Percentiles rank a stretch among this genome's conserved stretches.
Conservation (phyloP, 2,113 vertebrate species). For the Odobenus rosmarus region DNA sequence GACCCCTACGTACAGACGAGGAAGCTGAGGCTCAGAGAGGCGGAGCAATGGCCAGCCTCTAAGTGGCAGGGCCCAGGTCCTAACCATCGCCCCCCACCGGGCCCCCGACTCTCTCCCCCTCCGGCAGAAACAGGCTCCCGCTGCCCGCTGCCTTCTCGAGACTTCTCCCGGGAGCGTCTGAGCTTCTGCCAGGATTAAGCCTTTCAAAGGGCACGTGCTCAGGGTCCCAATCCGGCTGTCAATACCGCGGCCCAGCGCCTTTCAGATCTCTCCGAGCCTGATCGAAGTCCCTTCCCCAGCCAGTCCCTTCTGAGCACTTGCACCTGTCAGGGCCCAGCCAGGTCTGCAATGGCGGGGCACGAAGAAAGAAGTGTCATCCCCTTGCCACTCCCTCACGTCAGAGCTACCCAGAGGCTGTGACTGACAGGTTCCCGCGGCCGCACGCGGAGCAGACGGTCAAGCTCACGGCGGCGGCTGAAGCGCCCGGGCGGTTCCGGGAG, state of each 20-base stretch:
- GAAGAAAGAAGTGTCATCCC: not conserved
- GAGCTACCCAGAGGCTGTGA: not conserved
- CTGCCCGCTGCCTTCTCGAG: not conserved
- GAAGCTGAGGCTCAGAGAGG: not conserved
- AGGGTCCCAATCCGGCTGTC: constrained; percentile 44
- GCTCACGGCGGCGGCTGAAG: not conserved
- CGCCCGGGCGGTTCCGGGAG: not conserved
- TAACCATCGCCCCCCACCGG: fast-evolving
- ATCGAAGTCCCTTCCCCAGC: constrained; percentile 37
- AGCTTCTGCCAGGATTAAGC: constrained; percentile 48
- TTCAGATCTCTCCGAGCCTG: constrained; percentile 41
- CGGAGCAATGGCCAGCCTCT: fast-evolving
- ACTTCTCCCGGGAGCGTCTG: not conserved
- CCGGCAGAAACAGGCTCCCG: not conserved
- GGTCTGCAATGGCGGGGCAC: not conserved
- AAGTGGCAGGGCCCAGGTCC: not conserved
- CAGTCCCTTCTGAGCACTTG: not conserved
- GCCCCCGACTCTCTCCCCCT: not conserved
- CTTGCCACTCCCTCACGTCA: constrained; percentile 22
- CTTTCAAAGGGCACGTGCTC: constrained; percentile 46
- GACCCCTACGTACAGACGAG: not conserved
- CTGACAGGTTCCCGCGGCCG: not conserved
- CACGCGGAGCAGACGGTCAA: not conserved
- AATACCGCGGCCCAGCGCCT: not conserved
- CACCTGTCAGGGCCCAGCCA: not conserved